Evolutionary conservation across 2,797 vertebrate species (phyloP).

Genomic region (Syndactyla subalaris): DNA sequence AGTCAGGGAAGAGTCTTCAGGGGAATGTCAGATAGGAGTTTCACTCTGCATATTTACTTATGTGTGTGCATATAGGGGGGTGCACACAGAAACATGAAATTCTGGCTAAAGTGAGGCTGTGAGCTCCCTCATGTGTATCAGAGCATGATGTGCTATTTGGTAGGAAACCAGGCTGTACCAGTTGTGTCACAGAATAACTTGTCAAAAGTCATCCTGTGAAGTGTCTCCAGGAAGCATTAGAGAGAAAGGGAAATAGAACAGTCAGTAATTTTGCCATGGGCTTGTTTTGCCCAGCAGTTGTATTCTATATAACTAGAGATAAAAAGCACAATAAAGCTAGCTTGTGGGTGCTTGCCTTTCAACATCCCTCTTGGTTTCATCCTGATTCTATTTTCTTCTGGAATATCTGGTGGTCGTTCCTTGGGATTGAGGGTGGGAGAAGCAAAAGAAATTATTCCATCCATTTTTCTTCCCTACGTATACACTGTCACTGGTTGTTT

Average conservation of each 20-base stretch:
- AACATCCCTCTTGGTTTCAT: not conserved
- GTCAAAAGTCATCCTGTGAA: not conserved
- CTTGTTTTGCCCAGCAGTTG: not conserved
- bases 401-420: not conserved
- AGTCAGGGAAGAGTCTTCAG: not conserved
- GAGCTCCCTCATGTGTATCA: rapidly evolving
- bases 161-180: not conserved
- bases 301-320: not conserved
- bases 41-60: rapidly evolving
- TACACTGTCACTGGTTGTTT: not conserved
- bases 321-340: not conserved
- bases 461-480: not conserved
- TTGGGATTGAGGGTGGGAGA: not conserved
- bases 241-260: not conserved
- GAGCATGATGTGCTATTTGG: not conserved
- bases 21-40: not conserved
- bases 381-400: not conserved
- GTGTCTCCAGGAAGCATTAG: not conserved
- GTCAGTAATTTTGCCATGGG: not conserved
- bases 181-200: not conserved
- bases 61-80: rapidly evolving
- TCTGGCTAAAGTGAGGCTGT: rapidly evolving
- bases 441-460: not conserved
- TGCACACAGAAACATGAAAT: not conserved
- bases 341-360: not conserved